Base-by-base conservation (phyloP, 1,140 invertebrate genomes). In the Halesus radiatus region DNA sequence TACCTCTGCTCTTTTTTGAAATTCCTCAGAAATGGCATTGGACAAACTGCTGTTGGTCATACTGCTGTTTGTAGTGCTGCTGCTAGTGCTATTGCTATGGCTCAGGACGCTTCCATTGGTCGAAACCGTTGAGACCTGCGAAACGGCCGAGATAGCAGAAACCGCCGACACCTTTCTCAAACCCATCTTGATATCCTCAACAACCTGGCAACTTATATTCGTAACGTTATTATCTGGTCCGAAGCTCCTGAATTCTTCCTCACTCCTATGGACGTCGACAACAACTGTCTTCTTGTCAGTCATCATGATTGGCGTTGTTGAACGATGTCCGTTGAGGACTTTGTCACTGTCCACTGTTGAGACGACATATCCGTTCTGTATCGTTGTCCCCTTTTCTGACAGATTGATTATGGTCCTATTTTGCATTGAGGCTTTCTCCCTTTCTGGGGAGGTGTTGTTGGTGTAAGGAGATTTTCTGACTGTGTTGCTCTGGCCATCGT, bases 321-420 rank as follows among this genome's bases (percentile, higher is more conserved):
- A 60, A 32, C 70, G 74, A 18, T 52, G 52, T 18, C 62, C 75
- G 16, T 80, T 80, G n/a, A 56, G 62, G 23, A 45, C 20, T 66
- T 74, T 60, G 52, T 75, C 60, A 54, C 66, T 53, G 10, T 80
- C 70, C 50, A 78, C 76, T 29, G 75, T 66, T 0, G 86, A 85
- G 68, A 89, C 88, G 78, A 90, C 86, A 82, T 90, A 89, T 85
- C 91, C 92, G 84, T 91, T 92, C 83, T 92, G 91, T 81, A 93
- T 93, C 3, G 91, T 93, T 23, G 92, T 92, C 32, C 92, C 92
- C 72, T 92, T 92, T 87, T 93, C 93, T 7, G 92, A 91, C 80
- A 93, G 86, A 87, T 93, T 93, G 53, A 93, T 93, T 78, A 93
- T 93, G 0, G 93, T 93, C 83, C 92, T 90, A 86, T 92, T 92